These are phyloP conservation scores for Drosophila imparisetae DNA, from an alignment of 2,888 invertebrate species.

Conservation along the genomic window DNA sequence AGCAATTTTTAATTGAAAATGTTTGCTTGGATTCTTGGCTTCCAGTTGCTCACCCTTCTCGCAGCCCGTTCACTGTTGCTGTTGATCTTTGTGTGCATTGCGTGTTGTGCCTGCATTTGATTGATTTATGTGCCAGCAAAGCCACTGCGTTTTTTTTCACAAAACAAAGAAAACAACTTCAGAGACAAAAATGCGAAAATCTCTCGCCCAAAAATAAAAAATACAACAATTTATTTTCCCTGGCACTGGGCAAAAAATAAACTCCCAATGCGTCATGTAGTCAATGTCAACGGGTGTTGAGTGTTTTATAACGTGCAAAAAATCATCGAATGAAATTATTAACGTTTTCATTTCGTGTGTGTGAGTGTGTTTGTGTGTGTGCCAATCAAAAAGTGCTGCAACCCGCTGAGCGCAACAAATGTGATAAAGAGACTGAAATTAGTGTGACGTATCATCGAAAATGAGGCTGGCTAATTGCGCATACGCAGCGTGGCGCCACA, in stretches of 20 bases:
- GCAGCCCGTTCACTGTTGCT: slow-evolving; percentile 7
- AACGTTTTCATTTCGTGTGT: slow-evolving; percentile 21
- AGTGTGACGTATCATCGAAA: slow-evolving; percentile 10
- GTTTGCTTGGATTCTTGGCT: slow-evolving; percentile 77
- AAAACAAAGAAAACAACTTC: slow-evolving; percentile 13
- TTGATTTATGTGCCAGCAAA: slow-evolving; percentile 65
- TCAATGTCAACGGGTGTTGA: slow-evolving; percentile 51
- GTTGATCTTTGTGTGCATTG: slow-evolving; percentile 56
- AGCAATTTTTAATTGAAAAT: slow-evolving; percentile 78
- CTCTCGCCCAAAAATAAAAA: slow-evolving; percentile 5
- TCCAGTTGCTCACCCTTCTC: background rate
- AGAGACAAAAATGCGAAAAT: slow-evolving; percentile 13
- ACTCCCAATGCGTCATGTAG: slow-evolving; percentile 67
- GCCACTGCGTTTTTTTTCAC: slow-evolving; percentile 17
- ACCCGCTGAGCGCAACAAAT: slow-evolving; percentile 27
- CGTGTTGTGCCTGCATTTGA: slow-evolving; percentile 75
- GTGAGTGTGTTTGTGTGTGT: background rate
- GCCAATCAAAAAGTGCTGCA: slow-evolving; percentile 24
- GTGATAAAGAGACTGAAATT: slow-evolving; percentile 43
- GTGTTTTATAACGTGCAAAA: slow-evolving; percentile 75
- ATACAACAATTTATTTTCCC: slow-evolving; percentile 15
- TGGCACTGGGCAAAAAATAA: slow-evolving; percentile 58
- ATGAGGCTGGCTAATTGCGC: slow-evolving; percentile 65
- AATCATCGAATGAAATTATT: slow-evolving; percentile 71
- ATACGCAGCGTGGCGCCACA: slow-evolving; percentile 72